Conservation (phyloP, 2,113 vertebrate species). For the Alethe castanea region DNA sequence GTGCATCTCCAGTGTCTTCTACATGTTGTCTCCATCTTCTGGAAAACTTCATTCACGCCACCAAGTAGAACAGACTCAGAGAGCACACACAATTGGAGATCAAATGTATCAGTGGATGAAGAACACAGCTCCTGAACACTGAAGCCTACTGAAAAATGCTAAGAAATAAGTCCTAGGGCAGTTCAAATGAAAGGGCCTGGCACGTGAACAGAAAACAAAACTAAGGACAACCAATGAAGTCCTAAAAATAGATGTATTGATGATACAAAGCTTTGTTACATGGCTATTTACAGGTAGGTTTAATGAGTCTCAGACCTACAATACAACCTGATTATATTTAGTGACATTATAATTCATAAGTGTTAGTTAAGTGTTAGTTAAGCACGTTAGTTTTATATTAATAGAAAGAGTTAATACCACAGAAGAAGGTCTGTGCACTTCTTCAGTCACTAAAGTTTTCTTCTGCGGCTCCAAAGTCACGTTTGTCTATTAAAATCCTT, state of each 20-base stretch:
- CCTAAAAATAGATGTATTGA: rapidly evolving
- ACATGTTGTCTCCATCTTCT: background rate
- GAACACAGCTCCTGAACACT: background rate
- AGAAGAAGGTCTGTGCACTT: background rate
- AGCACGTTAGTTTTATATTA: background rate
- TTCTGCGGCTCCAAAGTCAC: background rate
- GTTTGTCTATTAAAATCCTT: background rate
- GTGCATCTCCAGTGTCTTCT: background rate
- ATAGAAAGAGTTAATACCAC: background rate
- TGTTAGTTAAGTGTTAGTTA: too few relatives aligned
- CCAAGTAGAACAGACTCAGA: background rate
- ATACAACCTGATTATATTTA: background rate
- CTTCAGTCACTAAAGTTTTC: background rate
- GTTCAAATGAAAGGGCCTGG: background rate
- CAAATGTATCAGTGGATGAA: background rate
- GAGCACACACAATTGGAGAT: background rate
- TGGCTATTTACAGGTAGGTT: background rate
- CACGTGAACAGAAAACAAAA: background rate
- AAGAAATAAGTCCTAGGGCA: background rate
- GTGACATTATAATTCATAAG: background rate
- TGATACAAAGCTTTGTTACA: background rate
- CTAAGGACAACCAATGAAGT: background rate
- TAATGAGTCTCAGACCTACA: background rate
- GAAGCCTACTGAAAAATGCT: background rate
- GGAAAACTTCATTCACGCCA: background rate